Percentiles rank a stretch among this genome's conserved stretches.
phyloP scores from a whole-genome alignment of 2,113 vertebrate species.

The Dipodomys spectabilis region DNA sequence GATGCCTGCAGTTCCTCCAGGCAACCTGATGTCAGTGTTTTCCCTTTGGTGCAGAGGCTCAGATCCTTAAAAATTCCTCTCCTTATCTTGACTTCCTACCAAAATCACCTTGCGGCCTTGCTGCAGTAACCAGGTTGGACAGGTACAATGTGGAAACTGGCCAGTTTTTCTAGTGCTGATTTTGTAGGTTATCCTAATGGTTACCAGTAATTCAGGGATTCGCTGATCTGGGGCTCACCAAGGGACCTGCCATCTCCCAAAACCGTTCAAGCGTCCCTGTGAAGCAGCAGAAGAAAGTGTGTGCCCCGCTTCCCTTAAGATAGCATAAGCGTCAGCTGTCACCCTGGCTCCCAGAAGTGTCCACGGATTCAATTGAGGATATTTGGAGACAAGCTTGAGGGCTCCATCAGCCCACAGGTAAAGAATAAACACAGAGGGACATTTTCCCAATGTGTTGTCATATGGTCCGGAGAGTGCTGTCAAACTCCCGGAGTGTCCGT shows the following conservation, averaged over 20 bases:
- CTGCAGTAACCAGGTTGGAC: too few species aligned
- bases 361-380: slow-evolving; percentile 2
- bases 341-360: slow-evolving; percentile 28
- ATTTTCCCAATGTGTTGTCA: slow-evolving; percentile 1
- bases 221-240: not conserved
- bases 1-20: not conserved
- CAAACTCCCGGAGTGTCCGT: not conserved
- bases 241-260: not conserved
- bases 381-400: slow-evolving; percentile 55
- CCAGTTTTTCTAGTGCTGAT: not conserved
- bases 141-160: not conserved
- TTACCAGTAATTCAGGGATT: not conserved
- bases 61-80: not conserved
- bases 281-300: not conserved
- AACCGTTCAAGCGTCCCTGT: not conserved
- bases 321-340: not conserved
- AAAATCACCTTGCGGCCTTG: not conserved
- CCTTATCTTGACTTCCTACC: not conserved
- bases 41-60: not conserved
- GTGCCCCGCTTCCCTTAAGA: not conserved
- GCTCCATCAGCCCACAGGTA: not conserved
- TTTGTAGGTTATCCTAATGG: not conserved
- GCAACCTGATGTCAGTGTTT: not conserved
- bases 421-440: not conserved
- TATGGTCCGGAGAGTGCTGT: not conserved